Percentiles rank a stretch among this genome's conserved stretches.
Conservation (phyloP, 2,888 invertebrate genomes). For the Bruchidius siliquastri region DNA sequence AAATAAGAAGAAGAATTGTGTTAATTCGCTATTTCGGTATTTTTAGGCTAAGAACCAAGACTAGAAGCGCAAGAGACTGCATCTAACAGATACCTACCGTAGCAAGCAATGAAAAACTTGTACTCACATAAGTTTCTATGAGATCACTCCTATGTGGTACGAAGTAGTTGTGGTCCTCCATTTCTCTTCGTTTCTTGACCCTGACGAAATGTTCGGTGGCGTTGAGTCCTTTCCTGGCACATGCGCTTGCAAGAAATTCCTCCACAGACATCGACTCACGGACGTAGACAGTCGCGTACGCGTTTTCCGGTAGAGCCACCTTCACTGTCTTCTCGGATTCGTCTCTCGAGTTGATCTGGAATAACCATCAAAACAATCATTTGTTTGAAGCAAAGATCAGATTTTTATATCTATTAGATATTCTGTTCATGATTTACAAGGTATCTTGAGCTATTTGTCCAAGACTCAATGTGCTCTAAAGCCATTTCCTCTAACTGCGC, state of each 20-base stretch:
- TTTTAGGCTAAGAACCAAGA: too few relatives aligned
- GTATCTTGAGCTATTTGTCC: too few relatives aligned
- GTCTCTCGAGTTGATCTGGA: constrained; percentile 79
- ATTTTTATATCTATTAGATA: neutral
- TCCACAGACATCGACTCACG: constrained; percentile 93
- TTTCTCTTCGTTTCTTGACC: constrained; percentile 88
- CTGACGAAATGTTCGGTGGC: constrained; percentile 94
- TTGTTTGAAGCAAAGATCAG: too few relatives aligned
- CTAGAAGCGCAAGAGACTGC: too few relatives aligned
- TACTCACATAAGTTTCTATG: constrained; percentile 91
- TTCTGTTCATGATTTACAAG: neutral
- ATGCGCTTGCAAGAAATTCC: constrained; percentile 89
- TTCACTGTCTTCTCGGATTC: constrained; percentile 85
- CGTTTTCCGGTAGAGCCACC: constrained; percentile 83
- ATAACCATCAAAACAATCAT: constrained; percentile 23
- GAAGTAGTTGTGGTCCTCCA: constrained; percentile 95
- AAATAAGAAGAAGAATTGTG: too few relatives aligned
- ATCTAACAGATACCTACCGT: too few relatives aligned
- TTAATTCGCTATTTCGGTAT: too few relatives aligned
- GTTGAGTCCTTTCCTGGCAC: constrained; percentile 86
- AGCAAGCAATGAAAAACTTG: too few relatives aligned
- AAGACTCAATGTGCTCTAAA: too few relatives aligned
- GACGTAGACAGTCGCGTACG: constrained; percentile 77
- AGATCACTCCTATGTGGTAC: constrained; percentile 92
- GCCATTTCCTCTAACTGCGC: too few relatives aligned